Percentiles rank a stretch among this genome's conserved stretches.
Evolutionary conservation across 2,888 invertebrate species (phyloP).

Genomic region (Pristionchus fissidentatus): DNA sequence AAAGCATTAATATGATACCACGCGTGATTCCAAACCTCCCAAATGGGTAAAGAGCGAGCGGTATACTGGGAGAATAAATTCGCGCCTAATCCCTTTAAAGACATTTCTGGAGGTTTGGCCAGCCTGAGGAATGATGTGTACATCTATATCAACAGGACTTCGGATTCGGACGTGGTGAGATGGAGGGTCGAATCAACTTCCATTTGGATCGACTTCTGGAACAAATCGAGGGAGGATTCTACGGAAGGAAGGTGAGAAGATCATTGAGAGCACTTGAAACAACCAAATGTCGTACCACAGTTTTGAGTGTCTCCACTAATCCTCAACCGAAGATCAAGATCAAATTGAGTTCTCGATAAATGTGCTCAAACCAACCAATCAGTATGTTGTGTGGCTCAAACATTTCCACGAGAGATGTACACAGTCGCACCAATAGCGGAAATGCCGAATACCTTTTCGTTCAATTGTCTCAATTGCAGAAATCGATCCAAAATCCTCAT

Average conservation of each 20-base stretch:
- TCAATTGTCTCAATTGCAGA: background rate
- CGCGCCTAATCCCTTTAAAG: too few species aligned
- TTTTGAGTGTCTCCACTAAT: too few species aligned
- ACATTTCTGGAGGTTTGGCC: background rate
- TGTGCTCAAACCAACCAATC: too few species aligned
- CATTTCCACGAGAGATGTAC: background rate
- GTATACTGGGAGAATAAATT: too few species aligned
- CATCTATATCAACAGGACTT: background rate
- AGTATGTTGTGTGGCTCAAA: too few species aligned
- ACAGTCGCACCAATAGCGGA: background rate
- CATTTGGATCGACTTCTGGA: slow-evolving; percentile 54
- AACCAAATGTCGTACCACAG: background rate
- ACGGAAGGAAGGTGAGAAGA: slow-evolving; percentile 20
- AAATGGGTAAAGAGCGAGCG: too few species aligned
- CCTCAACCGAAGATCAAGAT: too few species aligned
- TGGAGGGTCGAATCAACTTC: slow-evolving; percentile 57
- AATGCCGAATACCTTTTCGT: background rate
- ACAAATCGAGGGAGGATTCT: slow-evolving; percentile 49
- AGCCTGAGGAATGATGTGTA: background rate
- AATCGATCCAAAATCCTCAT: slow-evolving; percentile 52
- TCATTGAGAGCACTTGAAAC: too few species aligned
- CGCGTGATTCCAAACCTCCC: too few species aligned
- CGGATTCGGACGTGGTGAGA: slow-evolving; percentile 50
- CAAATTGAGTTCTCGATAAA: too few species aligned
- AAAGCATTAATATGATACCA: too few species aligned